Percentiles rank a stretch among this genome's conserved stretches.
phyloP scores from a whole-genome alignment of 2,888 invertebrate genomes.

The Thyatira batis region DNA sequence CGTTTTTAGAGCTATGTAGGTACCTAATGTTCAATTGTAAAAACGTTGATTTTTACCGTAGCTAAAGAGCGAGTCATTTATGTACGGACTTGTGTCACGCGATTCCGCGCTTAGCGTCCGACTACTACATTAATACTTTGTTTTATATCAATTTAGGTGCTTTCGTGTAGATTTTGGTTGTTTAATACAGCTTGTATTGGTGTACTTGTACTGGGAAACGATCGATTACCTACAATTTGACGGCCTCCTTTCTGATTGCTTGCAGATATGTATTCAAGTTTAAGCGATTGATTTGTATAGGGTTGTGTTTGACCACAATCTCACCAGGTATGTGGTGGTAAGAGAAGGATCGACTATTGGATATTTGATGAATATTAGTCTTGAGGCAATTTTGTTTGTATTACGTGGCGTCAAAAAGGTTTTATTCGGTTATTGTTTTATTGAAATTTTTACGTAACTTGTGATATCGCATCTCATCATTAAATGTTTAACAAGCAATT shows the following conservation, averaged over 20 bases:
- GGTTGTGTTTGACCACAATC: too few species aligned
- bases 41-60: constrained; percentile 32
- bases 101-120: constrained; percentile 41
- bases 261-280: not conserved
- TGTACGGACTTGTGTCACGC: constrained; percentile 40
- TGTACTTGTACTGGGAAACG: too few species aligned
- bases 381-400: too few species aligned
- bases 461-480: too few species aligned
- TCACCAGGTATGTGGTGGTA: too few species aligned
- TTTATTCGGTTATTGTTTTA: too few species aligned
- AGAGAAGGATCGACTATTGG: too few species aligned
- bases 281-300: not conserved
- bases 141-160: constrained; percentile 14
- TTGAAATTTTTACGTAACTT: too few species aligned
- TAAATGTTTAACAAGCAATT: too few species aligned
- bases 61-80: constrained; percentile 34
- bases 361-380: too few species aligned
- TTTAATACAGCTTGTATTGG: too few species aligned
- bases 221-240: not conserved
- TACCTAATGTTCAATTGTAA: constrained; percentile 11
- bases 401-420: too few species aligned
- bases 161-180: not conserved
- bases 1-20: constrained; percentile 24
- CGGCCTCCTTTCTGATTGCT: not conserved
- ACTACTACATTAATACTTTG: constrained; percentile 17